phyloP scores from a whole-genome alignment of 2,888 invertebrate species.

The Trachelus troglodyta region DNA sequence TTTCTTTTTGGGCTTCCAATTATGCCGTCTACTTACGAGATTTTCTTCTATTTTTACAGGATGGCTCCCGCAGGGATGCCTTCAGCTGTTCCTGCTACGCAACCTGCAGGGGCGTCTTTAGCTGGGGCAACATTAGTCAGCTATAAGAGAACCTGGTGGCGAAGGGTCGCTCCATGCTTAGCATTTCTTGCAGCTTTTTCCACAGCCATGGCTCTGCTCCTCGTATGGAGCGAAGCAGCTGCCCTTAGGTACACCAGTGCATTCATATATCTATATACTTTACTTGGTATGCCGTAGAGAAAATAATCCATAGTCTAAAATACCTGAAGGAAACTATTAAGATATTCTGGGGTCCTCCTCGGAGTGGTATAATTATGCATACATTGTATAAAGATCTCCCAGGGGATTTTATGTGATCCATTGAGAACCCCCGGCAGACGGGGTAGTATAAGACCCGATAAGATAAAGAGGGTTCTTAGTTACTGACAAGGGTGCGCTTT shows the following conservation, averaged over 20 bases:
- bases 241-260: slow-evolving; percentile 69
- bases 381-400: background rate
- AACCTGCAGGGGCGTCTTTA: slow-evolving; percentile 35
- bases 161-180: slow-evolving; percentile 75
- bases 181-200: slow-evolving; percentile 83
- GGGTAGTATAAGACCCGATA: background rate
- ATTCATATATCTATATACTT: background rate
- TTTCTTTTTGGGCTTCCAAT: background rate
- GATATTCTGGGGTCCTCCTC: background rate
- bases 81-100: slow-evolving; percentile 4
- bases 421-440: background rate
- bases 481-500: background rate
- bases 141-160: slow-evolving; percentile 56
- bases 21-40: background rate
- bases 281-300: background rate
- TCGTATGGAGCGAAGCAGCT: slow-evolving; percentile 83
- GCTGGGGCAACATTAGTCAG: slow-evolving; percentile 31
- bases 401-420: background rate
- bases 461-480: background rate
- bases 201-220: slow-evolving; percentile 81
- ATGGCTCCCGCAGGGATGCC: slow-evolving; percentile 42
- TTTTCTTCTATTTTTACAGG: slow-evolving; percentile 34
- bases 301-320: background rate
- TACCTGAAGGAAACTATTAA: background rate
- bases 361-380: background rate